Percentiles rank a stretch among this genome's conserved stretches.
phyloP scores from a whole-genome alignment of 2,888 invertebrate genomes.

The Laspeyria flexula region DNA sequence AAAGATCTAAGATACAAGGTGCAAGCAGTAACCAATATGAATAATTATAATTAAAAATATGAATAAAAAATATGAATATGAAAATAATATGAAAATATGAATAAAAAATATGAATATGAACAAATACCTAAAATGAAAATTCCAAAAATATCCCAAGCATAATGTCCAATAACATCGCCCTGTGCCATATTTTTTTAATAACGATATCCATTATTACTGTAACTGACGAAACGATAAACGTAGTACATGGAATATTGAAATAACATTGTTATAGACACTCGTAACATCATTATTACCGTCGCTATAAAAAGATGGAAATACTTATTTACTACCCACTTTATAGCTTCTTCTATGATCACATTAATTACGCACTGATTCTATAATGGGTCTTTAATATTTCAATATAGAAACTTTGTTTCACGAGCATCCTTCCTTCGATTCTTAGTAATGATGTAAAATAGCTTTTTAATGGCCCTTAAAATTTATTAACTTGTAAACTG shows the following conservation, averaged over 20 bases:
- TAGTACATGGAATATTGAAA: conserved; percentile 57
- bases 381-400: conserved; percentile 55
- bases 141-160: conserved; percentile 12
- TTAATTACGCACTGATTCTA: conserved; percentile 65
- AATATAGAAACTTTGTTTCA: conserved; percentile 51
- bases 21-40: no score
- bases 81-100: no score
- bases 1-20: no score
- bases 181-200: conserved; percentile 29
- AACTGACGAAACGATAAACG: conserved; percentile 54
- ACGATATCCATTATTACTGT: conserved; percentile 21
- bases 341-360: conserved; percentile 57
- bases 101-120: no score
- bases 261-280: conserved; percentile 55
- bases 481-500: conserved; percentile 31
- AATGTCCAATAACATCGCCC: conserved; percentile 22
- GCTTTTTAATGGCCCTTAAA: conserved; percentile 14
- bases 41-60: no score
- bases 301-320: conserved; percentile 67
- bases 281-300: conserved; percentile 57
- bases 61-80: no score
- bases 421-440: conserved; percentile 18
- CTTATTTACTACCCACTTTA: conserved; percentile 69
- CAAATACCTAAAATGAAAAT: conserved; percentile 1
- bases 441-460: conserved; percentile 7